phyloP scores from a whole-genome alignment of 2,888 invertebrate species.

The Myopa testacea region DNA sequence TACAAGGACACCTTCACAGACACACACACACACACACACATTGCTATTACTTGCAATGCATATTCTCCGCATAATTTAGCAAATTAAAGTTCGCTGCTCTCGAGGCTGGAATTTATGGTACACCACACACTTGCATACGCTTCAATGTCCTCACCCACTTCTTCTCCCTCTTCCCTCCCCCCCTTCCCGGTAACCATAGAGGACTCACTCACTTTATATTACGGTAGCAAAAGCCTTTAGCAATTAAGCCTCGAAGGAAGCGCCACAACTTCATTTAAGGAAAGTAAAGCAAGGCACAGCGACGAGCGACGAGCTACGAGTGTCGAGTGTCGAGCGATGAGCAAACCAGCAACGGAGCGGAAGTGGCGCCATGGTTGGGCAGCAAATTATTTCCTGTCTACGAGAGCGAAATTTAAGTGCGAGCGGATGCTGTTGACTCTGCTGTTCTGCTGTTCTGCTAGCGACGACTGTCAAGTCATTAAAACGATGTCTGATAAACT shows the following conservation, averaged over 20 bases:
- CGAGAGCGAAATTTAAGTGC: constrained; percentile 25
- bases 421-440: constrained; percentile 15
- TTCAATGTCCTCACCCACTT: neutral
- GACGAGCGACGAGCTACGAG: too few species aligned
- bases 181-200: neutral
- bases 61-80: constrained; percentile 32
- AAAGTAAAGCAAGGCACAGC: constrained; percentile 13
- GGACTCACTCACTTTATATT: neutral
- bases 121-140: neutral
- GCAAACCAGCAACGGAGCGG: constrained; percentile 18
- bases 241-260: neutral
- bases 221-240: neutral
- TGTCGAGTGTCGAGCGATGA: too few species aligned
- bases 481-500: constrained; percentile 16
- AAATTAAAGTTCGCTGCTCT: constrained; percentile 37
- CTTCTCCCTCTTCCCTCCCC: neutral
- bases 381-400: constrained; percentile 36
- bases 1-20: neutral
- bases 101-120: neutral
- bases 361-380: constrained; percentile 30
- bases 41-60: neutral
- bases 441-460: neutral
- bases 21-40: neutral
- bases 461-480: constrained; percentile 8
- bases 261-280: constrained; percentile 33